These are phyloP conservation scores for Dipodomys merriami DNA, from an alignment of 2,113 vertebrate species.

Conservation along the genomic window DNA sequence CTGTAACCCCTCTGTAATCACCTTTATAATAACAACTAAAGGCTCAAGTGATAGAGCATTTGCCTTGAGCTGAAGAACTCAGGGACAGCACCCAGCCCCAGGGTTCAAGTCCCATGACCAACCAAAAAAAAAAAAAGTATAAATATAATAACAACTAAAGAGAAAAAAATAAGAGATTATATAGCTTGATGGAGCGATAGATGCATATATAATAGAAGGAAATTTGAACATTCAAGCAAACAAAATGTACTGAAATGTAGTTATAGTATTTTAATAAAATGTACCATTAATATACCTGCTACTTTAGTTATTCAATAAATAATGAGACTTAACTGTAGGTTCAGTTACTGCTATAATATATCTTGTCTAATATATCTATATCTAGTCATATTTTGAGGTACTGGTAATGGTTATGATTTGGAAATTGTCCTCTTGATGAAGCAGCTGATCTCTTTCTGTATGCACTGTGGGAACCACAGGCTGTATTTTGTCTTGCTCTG, in stretches of 20 bases:
- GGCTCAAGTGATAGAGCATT: too few species aligned
- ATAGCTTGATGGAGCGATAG: neutral
- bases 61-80: too few species aligned
- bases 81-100: too few species aligned
- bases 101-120: too few species aligned
- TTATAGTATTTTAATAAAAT: slow-evolving; percentile 12
- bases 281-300: neutral
- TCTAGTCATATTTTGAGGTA: slow-evolving; percentile 11
- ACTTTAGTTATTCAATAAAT: slow-evolving; percentile 58
- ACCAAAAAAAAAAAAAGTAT: too few species aligned
- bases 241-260: neutral
- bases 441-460: neutral
- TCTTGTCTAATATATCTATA: neutral
- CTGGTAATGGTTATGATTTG: neutral
- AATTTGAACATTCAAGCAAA: neutral
- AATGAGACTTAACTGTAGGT: slow-evolving; percentile 17
- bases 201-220: neutral
- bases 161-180: too few species aligned
- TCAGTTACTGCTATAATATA: slow-evolving; percentile 5
- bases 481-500: neutral
- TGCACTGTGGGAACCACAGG: neutral
- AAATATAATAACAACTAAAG: too few species aligned
- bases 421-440: neutral
- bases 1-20: too few species aligned
- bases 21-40: too few species aligned